A percentile compares a stretch with the other conserved stretches of the same genome.
phyloP scores from a whole-genome alignment of 2,113 vertebrate genomes.

The Dasypus novemcinctus region DNA sequence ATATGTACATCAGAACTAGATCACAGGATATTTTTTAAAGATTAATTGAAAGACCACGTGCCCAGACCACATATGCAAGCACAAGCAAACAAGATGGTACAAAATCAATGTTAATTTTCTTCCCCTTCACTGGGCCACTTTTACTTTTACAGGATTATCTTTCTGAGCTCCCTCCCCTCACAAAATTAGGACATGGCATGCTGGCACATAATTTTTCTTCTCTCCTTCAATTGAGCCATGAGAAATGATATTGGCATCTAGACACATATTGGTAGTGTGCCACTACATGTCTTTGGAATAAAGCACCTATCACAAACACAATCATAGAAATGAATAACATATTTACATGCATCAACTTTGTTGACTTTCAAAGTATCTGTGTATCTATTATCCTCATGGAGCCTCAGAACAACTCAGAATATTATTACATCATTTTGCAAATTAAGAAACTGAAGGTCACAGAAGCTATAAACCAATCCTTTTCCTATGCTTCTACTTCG shows the following conservation, averaged over 20 bases:
- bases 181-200: neutral
- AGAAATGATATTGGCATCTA: neutral
- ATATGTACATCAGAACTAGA: neutral
- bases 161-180: neutral
- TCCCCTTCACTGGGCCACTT: neutral
- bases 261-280: neutral
- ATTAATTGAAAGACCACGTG: neutral
- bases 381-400: neutral
- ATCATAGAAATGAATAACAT: neutral
- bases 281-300: neutral
- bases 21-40: neutral
- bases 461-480: neutral
- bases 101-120: too few species aligned
- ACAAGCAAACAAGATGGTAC: neutral
- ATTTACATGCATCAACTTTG: neutral
- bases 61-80: neutral
- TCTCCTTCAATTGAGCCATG: neutral
- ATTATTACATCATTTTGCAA: neutral
- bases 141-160: neutral
- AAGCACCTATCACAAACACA: neutral
- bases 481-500: neutral
- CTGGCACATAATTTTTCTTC: neutral
- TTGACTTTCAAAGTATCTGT: neutral
- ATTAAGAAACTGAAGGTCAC: neutral
- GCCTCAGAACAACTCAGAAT: neutral